phyloP scores from a whole-genome alignment of 2,888 invertebrate species.

The Hydrotaea cyrtoneurina region DNA sequence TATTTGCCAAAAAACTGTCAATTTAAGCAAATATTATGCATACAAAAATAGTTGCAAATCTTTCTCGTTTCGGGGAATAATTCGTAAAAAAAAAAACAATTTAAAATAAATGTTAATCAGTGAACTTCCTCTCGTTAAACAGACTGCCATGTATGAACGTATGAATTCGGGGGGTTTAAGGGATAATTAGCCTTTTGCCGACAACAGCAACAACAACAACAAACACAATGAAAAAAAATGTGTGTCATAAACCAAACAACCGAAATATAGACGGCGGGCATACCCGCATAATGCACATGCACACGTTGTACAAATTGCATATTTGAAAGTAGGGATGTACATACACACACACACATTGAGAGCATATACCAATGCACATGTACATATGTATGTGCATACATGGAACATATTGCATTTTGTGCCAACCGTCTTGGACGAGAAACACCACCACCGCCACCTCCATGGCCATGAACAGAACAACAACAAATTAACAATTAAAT shows the following conservation, averaged over 20 bases:
- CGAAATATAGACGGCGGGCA: not conserved
- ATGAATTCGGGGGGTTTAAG: slow-evolving; percentile 18
- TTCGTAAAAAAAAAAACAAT: no score
- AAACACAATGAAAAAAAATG: slow-evolving; percentile 27
- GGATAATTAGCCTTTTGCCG: slow-evolving; percentile 40
- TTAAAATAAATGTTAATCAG: slow-evolving; percentile 21
- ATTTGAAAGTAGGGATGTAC: not conserved
- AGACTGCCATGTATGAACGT: not conserved
- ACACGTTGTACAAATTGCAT: not conserved
- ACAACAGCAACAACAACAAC: not conserved
- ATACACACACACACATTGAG: no score
- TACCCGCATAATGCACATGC: not conserved
- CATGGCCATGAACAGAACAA: not conserved
- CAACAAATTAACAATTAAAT: not conserved
- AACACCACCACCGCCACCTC: not conserved
- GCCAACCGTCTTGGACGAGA: not conserved
- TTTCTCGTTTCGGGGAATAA: no score
- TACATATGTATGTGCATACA: not conserved
- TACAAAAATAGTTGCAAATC: not conserved
- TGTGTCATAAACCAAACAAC: slow-evolving; percentile 37
- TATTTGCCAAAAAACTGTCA: not conserved
- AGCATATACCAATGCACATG: no score
- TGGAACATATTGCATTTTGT: not conserved
- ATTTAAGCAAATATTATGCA: not conserved
- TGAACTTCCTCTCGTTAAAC: slow-evolving; percentile 29